A percentile compares a stretch with the other conserved stretches of the same genome.
Conservation (phyloP, 2,888 invertebrate species). For the Cosmorhoe ocellata region DNA sequence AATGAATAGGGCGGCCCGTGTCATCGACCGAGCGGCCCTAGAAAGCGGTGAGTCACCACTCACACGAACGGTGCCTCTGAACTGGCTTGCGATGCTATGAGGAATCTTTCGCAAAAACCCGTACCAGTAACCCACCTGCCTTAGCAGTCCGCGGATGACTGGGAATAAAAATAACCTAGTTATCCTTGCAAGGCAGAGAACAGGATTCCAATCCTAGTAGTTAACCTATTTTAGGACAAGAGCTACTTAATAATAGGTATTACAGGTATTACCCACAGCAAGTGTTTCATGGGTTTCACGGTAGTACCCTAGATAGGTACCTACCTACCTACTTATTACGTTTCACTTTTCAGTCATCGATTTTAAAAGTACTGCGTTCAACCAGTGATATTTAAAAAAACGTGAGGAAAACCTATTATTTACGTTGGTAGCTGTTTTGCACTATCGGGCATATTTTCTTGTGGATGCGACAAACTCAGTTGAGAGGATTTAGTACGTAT, state of each 20-base stretch:
- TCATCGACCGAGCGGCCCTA: slow-evolving; percentile 38
- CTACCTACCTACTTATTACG: too few species aligned
- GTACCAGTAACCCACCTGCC: slow-evolving; percentile 24
- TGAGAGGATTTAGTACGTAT: too few species aligned
- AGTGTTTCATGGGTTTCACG: too few species aligned
- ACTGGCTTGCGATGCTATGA: slow-evolving; percentile 4
- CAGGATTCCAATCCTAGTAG: slow-evolving; percentile 2
- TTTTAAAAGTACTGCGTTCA: too few species aligned
- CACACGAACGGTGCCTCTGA: slow-evolving; percentile 10
- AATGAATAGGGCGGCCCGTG: slow-evolving; percentile 27
- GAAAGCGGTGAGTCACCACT: slow-evolving; percentile 33
- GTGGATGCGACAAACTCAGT: too few species aligned
- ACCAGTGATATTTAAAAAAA: too few species aligned
- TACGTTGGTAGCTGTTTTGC: too few species aligned
- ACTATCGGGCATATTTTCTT: too few species aligned
- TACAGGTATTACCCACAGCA: neutral
- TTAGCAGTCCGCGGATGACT: slow-evolving; percentile 17
- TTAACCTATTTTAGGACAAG: slow-evolving; percentile 6
- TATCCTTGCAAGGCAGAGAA: slow-evolving; percentile 17
- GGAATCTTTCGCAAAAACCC: slow-evolving; percentile 27
- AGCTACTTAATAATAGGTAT: neutral
- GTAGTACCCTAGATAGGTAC: too few species aligned
- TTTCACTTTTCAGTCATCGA: too few species aligned
- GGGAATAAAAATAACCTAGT: slow-evolving; percentile 15
- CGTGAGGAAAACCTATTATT: too few species aligned